Evolutionary conservation across 2,888 invertebrate species (phyloP), one percentile per base, ranked within the genome.

Genomic region (Phorcus lineatus): DNA sequence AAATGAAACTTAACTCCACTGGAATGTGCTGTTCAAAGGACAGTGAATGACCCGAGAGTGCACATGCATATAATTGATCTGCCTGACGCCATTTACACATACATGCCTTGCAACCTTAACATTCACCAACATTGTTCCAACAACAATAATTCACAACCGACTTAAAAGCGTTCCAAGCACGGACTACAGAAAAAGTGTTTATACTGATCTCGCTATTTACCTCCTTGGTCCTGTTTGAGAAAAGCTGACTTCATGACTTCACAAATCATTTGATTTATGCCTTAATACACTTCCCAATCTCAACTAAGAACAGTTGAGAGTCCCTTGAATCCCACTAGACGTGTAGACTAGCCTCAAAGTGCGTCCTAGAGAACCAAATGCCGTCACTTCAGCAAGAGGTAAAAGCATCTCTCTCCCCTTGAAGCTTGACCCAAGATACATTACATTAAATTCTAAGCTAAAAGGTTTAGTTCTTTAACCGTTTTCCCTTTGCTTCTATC

Each of bases 361-460:
- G 28, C 24, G 62, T 62, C 62, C 62, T 62, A 62, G 16, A 24
- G 28, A 62, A 62, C n/a, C 28, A 28, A 62, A 62, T 62, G 28
- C 62, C 62, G 28, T 62, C 62, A 62, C 28, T 62, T 28, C 24
- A 62, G 28, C 28, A 28, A 19, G 62, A 62, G 16, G 62, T 17
- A 62, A 62, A 62, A 62, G 62, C 62, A 28, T 62, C 62, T 28
- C 24, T 28, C 62, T 28, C 24, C 62, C 62, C 62, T 24, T 28
- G 28, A 62, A 62, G 62, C 62, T 62, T 62, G 62, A 62, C 62
- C 62, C 62, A 17, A 62, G 62, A 62, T 24, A 52, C 24, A 52
- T 40, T 40, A 74, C 74, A 74, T 74, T 74, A 74, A 74, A 74
- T 19, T 74, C 47, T 74, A 52, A 74, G 74, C 74, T 74, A 52